Evolutionary conservation across 2,797 vertebrate genomes (phyloP).

Genomic region (Coregonus suidteri): DNA sequence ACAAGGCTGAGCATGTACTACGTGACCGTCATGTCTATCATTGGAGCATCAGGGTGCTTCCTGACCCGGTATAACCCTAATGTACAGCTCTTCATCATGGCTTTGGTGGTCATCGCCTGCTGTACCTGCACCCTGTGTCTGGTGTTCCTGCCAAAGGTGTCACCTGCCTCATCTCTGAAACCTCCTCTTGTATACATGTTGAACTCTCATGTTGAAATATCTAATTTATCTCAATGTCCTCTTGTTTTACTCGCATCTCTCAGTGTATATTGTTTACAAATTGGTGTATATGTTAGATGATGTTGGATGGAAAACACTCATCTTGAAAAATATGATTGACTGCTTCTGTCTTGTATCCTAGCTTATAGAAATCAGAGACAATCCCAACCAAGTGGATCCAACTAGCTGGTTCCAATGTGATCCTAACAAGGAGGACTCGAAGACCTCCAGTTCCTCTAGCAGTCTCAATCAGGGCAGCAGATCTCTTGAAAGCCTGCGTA

Average conservation of each 20-base stretch:
- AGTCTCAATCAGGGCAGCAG: slow-evolving; percentile 34
- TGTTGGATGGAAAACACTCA: background rate
- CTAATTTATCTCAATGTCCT: background rate
- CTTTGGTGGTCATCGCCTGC: slow-evolving; percentile 85
- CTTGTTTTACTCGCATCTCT: background rate
- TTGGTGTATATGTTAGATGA: background rate
- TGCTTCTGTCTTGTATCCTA: background rate
- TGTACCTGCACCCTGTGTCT: slow-evolving; percentile 81
- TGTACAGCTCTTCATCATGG: slow-evolving; percentile 86
- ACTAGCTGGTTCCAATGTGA: background rate
- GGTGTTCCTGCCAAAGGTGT: slow-evolving; percentile 85
- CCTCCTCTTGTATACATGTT: background rate
- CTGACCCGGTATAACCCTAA: slow-evolving; percentile 86
- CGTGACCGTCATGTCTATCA: slow-evolving; percentile 82
- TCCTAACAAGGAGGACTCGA: slow-evolving; percentile 82
- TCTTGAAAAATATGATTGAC: background rate
- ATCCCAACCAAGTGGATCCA: background rate
- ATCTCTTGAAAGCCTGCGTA: slow-evolving; percentile 76
- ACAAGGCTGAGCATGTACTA: slow-evolving; percentile 82
- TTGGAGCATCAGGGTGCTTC: slow-evolving; percentile 78
- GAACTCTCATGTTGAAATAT: background rate
- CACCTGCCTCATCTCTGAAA: background rate
- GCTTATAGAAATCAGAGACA: slow-evolving; percentile 2
- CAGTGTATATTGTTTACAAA: background rate
- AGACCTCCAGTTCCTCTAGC: slow-evolving; percentile 75